Evolutionary conservation across 1,140 invertebrate species (phyloP), one percentile per base, ranked within the genome.

Genomic region (Meloidogyne hapla): DNA sequence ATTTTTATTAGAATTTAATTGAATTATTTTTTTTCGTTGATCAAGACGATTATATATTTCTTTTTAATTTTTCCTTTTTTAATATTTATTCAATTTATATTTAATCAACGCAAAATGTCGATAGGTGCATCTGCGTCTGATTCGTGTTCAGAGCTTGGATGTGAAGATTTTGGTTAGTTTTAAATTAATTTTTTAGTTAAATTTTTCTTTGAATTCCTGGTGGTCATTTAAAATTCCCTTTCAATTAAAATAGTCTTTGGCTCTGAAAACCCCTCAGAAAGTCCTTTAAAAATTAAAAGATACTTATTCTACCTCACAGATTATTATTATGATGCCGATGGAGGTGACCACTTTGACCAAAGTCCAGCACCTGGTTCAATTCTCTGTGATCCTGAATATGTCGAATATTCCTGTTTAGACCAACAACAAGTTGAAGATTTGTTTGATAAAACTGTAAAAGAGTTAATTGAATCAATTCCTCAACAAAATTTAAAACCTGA

Each of bases 361-460:
- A 79, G 68, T 23, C 61, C 69, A 21, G 21, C 70, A n/a, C 63
- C 70, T 33, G 72, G 71, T 64, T 66, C 63, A 25, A 80, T 80
- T 8, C 65, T 80, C 9, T 63, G 42, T 33, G 77, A 78, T 65
- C 77, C 78, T 9, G 77, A 78, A 45, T 78, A 78, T 70, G 77
- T 78, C 15, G 77, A 78, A 56, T 78, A 80, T 64, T 66, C 67
- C 13, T 78, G 77, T 56, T 65, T 78, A 42, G 78, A 78, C 48
- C n/a, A 42, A 23, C 40, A 38, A 38, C 77, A 78, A 66, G 77
- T 75, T 61, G 67, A 80, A 61, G 61, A 42, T 28, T 61, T 73
- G 48, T 45, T 73, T 33, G 42, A 73, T 23, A 73, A 64, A 26
- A 40, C 21, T 25, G 64, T 77, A 33, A 40, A 63, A 28, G 74